phyloP scores from a whole-genome alignment of 2,113 vertebrate genomes.

The cattle (Bos taurus) region DNA sequence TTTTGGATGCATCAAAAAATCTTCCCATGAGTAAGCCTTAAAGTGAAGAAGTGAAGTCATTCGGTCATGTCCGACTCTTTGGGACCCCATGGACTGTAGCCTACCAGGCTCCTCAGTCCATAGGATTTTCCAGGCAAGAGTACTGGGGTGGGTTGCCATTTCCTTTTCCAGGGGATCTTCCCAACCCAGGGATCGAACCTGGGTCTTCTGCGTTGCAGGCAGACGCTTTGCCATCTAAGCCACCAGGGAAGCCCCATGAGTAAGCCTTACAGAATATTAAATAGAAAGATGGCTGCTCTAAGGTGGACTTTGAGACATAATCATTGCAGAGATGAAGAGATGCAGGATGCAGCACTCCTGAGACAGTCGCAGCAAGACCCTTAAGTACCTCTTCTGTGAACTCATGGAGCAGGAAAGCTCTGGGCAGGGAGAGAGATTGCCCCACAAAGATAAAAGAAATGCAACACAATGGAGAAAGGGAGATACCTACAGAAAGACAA shows the following conservation, averaged over 20 bases:
- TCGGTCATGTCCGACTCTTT: neutral
- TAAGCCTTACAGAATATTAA: neutral
- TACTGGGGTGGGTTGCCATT: neutral
- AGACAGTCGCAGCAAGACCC: neutral
- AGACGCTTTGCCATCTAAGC: neutral
- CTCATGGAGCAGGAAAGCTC: neutral
- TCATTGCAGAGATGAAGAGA: neutral
- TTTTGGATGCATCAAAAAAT: neutral
- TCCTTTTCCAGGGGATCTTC: neutral
- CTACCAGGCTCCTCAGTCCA: neutral
- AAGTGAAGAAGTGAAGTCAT: neutral
- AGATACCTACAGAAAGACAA: neutral
- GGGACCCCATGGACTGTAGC: neutral
- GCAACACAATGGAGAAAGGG: neutral
- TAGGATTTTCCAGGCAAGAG: neutral
- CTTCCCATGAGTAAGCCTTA: neutral
- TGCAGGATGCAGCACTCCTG: neutral
- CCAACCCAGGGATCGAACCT: neutral
- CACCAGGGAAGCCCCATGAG: neutral
- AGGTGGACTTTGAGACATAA: neutral
- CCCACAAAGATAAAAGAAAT: neutral
- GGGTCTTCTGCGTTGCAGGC: rapidly evolving
- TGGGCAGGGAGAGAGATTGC: neutral
- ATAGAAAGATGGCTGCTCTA: neutral
- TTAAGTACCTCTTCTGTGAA: neutral